Evolutionary conservation across 2,797 vertebrate genomes (phyloP), one percentile per base, ranked within the genome.

Genomic region (Pseudomugil tenellus): DNA sequence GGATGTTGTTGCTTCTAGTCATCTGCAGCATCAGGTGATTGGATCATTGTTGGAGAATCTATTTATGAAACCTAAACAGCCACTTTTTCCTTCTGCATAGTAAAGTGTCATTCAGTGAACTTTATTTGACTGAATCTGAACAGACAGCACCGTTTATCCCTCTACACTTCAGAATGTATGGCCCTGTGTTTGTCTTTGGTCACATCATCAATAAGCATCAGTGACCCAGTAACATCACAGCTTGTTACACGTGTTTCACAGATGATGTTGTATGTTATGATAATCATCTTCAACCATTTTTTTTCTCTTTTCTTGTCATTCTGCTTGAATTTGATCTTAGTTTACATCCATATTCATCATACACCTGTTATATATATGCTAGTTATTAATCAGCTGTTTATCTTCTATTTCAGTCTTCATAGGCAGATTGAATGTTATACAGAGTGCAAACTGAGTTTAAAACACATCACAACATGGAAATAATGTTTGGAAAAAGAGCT

Each of bases 401-500:
- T 26, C 6, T 28, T 28, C 13, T 53, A 29, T 28, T 26, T 14
- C 21, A 49, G 9, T 49, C 48, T 52, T 52, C 25, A 17, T 26
- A 29, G 26, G 7, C 51, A 53, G 26, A 28, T 53, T 17, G 19
- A n/a, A 21, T 46, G 7, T 16, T 52, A 14, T 28, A 26, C 16
- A 26, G 13, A 28, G 23, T 25, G 25, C 6, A 52, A 26, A 43
- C 25, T 25, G 7, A 41, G 62, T 29, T n/a, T 25, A 55, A 26
- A 41, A 58, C 35, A 12, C 9, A 1, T 25, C 10, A 35, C 25
- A 28, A 28, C 28, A 31, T 51, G 6, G 25, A 56, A 49, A 43
- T 17, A 26, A 43, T 6, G 26, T 66, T 28, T 68, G 10, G 1
- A 69, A 39, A 28, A 13, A 66, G n/a, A 74, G 43, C 23, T 25